Conservation (phyloP, 2,113 vertebrate species). For the Mobula birostris region DNA sequence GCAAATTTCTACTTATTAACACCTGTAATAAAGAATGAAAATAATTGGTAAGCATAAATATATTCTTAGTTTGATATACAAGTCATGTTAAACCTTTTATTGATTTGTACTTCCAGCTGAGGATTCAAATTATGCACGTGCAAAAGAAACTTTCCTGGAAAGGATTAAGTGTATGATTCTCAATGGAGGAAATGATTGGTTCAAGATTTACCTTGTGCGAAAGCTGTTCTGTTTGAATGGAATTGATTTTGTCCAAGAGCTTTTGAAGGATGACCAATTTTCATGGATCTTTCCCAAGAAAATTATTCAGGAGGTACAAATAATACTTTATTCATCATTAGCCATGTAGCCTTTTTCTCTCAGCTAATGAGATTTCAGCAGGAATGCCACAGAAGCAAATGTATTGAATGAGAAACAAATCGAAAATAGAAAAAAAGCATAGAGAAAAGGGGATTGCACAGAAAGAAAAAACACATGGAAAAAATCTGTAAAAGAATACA, state of each 20-base stretch:
- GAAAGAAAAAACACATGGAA: neutral
- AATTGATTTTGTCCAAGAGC: slow-evolving; percentile 67
- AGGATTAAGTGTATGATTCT: no score
- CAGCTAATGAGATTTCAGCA: neutral
- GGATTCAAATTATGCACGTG: no score
- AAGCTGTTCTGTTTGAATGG: slow-evolving; percentile 65
- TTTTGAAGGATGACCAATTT: slow-evolving; percentile 48
- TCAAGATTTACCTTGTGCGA: no score
- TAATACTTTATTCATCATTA: neutral
- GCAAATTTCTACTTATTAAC: no score
- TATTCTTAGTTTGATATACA: no score
- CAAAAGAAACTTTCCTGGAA: no score
- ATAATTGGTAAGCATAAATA: no score
- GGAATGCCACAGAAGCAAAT: neutral
- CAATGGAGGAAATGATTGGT: no score
- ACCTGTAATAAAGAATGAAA: no score
- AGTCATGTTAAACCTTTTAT: no score
- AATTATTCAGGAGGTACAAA: slow-evolving; percentile 62
- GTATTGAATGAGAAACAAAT: no score
- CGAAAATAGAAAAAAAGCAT: neutral
- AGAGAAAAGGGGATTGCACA: neutral
- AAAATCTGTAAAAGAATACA: neutral
- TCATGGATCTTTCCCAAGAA: slow-evolving; percentile 76
- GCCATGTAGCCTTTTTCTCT: neutral
- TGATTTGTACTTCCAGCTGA: no score